These are phyloP conservation scores for Eremobia ochroleuca DNA, from an alignment of 2,888 invertebrate genomes.

Conservation along the genomic window DNA sequence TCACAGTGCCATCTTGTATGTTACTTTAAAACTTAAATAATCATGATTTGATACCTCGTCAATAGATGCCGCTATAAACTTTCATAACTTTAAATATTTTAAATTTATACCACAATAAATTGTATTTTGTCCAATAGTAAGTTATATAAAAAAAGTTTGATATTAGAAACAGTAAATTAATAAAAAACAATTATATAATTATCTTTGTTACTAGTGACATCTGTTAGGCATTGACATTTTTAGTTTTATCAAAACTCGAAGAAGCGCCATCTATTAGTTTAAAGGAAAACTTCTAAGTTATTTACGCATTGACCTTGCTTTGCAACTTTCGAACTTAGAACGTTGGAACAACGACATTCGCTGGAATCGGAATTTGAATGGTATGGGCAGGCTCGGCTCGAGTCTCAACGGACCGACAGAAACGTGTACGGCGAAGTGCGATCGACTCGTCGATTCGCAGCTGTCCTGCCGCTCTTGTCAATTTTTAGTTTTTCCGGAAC, in stretches of 20 bases:
- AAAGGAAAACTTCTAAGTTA: slow-evolving; percentile 73
- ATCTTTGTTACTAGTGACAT: slow-evolving; percentile 48
- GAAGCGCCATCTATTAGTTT: slow-evolving; percentile 76
- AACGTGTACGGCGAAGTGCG: slow-evolving; percentile 91
- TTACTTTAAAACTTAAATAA: neutral
- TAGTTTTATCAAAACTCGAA: neutral
- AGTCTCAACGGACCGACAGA: slow-evolving; percentile 82
- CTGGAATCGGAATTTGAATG: slow-evolving; percentile 85
- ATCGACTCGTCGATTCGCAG: slow-evolving; percentile 90
- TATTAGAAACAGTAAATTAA: neutral
- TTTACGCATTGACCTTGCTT: slow-evolving; percentile 81
- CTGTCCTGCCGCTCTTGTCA: slow-evolving; percentile 88
- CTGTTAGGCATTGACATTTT: slow-evolving; percentile 29
- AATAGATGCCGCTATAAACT: slow-evolving; percentile 27
- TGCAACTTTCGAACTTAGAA: slow-evolving; percentile 87
- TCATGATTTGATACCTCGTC: neutral
- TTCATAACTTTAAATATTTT: neutral
- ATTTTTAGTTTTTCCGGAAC: slow-evolving; percentile 88
- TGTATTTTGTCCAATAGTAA: neutral
- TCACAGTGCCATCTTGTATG: slow-evolving; percentile 36
- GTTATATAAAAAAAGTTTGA: neutral
- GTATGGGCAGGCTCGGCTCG: slow-evolving; percentile 76
- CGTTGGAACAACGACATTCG: slow-evolving; percentile 84
- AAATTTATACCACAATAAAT: neutral
- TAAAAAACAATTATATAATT: no score